phyloP scores from a whole-genome alignment of 2,797 vertebrate genomes.

The Gymnothorax javanicus region DNA sequence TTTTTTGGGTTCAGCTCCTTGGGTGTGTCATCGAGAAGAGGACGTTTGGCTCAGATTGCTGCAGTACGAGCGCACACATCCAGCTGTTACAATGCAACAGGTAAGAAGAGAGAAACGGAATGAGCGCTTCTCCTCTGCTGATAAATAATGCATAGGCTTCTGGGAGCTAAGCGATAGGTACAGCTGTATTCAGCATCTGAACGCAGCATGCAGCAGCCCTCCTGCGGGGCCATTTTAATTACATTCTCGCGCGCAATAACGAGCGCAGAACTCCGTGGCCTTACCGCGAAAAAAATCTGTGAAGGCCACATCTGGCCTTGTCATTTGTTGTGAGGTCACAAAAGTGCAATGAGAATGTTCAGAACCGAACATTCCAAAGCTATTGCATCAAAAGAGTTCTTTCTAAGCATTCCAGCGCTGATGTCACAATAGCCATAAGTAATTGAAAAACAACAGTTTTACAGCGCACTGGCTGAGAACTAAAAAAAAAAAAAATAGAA shows the following conservation, averaged over 20 bases:
- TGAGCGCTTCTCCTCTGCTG: not conserved
- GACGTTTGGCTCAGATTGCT: not conserved
- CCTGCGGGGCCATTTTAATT: not conserved
- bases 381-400: too few relatives aligned
- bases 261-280: not conserved
- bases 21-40: not conserved
- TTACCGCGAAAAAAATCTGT: not conserved
- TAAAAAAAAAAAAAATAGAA: too few relatives aligned
- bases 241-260: not conserved
- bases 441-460: too few relatives aligned
- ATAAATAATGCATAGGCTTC: not conserved
- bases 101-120: not conserved
- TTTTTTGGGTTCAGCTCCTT: not conserved
- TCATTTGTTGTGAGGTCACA: too few relatives aligned
- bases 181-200: not conserved
- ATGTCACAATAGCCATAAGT: too few relatives aligned
- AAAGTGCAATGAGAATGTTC: too few relatives aligned
- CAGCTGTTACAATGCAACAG: not conserved
- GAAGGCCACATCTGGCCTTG: not conserved
- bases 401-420: too few relatives aligned
- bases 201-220: not conserved
- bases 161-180: not conserved
- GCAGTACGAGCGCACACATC: not conserved
- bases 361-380: too few relatives aligned
- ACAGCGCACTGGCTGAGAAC: too few relatives aligned